These are phyloP conservation scores for Artibeus lituratus DNA, from an alignment of 2,797 vertebrate species.

Conservation along the genomic window DNA sequence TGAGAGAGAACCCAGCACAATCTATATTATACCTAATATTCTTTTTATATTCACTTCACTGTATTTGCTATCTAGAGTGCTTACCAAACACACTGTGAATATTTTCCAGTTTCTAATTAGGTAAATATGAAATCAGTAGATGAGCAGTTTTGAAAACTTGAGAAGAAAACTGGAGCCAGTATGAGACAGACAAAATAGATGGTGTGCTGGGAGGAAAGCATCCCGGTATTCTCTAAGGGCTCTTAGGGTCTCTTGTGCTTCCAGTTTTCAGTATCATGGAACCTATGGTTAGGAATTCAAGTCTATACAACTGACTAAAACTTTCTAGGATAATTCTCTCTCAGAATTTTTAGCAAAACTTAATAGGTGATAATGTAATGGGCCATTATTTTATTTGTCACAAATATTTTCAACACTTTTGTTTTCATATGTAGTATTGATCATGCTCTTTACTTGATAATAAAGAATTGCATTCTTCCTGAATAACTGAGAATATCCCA, in stretches of 20 bases:
- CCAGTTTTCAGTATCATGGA: background rate
- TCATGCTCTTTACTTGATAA: background rate
- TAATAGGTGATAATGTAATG: background rate
- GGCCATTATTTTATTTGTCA: background rate
- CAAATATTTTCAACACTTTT: background rate
- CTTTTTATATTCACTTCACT: background rate
- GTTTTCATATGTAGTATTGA: background rate
- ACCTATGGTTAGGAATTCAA: background rate
- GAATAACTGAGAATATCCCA: background rate
- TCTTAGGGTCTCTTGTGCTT: background rate
- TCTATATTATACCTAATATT: background rate
- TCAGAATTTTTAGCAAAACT: conserved; percentile 1
- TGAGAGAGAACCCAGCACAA: background rate
- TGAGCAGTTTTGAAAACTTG: conserved; percentile 40
- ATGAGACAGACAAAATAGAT: background rate
- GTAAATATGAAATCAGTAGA: background rate
- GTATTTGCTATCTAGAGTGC: background rate
- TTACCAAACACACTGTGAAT: background rate
- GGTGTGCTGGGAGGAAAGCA: background rate
- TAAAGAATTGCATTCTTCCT: background rate
- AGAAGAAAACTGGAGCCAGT: background rate
- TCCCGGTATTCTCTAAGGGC: background rate
- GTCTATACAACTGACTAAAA: conserved; percentile 26
- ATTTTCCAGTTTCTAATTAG: background rate
- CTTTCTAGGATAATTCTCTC: conserved; percentile 26